Evolutionary conservation across 2,888 invertebrate species (phyloP).

Genomic region (Apamea sordens): DNA sequence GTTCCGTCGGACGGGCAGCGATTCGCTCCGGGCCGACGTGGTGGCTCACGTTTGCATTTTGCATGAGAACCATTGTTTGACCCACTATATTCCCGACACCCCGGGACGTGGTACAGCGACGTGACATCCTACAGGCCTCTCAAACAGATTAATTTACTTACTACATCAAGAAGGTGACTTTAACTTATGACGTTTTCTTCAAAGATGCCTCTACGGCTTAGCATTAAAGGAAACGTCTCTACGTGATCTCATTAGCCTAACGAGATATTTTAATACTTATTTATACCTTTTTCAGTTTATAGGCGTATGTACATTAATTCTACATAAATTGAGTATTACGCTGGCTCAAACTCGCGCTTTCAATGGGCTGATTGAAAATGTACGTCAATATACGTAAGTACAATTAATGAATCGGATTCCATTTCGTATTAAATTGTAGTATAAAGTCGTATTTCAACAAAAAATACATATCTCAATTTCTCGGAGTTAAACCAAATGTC

Average conservation of each 20-base stretch:
- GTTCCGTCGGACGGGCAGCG: conserved; percentile 72
- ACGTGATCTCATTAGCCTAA: conserved; percentile 35
- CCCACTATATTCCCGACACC: conserved; percentile 71
- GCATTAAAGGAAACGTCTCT: conserved; percentile 17
- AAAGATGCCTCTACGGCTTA: background rate
- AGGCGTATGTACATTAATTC: conserved; percentile 1
- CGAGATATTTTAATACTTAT: conserved; percentile 10
- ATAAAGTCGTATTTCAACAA: conserved; percentile 39
- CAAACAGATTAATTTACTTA: conserved; percentile 71
- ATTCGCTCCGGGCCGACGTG: conserved; percentile 69
- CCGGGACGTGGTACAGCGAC: conserved; percentile 61
- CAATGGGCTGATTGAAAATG: conserved; percentile 39
- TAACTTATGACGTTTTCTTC: conserved; percentile 29
- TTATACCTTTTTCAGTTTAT: conserved; percentile 4
- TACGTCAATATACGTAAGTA: conserved; percentile 12
- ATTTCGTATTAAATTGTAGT: conserved; percentile 27
- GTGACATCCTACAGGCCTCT: conserved; percentile 54
- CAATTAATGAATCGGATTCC: conserved; percentile 23
- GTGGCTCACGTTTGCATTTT: conserved; percentile 81
- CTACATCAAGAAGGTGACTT: conserved; percentile 57
- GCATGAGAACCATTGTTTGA: conserved; percentile 83
- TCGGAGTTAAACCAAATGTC: conserved; percentile 54
- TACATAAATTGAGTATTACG: conserved; percentile 28
- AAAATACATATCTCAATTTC: conserved; percentile 53
- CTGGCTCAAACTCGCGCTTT: conserved; percentile 1